Evolutionary conservation across 2,888 invertebrate species (phyloP), one percentile per base, ranked within the genome.

Genomic region (Lumbricus terrestris): DNA sequence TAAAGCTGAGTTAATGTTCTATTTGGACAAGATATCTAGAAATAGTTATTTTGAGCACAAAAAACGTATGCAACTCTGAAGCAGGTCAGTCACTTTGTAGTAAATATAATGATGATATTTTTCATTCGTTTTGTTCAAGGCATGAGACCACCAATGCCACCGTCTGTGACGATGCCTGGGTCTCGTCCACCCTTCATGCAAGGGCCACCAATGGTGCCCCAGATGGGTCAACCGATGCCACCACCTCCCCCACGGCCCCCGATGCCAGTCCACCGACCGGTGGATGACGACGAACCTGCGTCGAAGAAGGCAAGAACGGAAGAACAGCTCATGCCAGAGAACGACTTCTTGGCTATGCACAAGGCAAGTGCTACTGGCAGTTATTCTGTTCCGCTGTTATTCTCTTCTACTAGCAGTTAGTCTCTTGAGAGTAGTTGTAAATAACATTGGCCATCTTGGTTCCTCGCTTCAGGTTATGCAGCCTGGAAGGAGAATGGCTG

Each of bases 301-400:
- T 96, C 85, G 91, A 99, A 99, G 95, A 97, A 98, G 94, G 95
- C 97, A 91, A 96, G 98, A 92, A 98, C 97, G 0, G 99, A 99
- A 95, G 99, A 99, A 94, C 97, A 97, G 88, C 96, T 99, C 18
- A 97, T 99, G 92, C 97, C 98, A 0, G 99, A 99, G 95, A 96
- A 96, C 90, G 96, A 97, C 90, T 98, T 97, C 95, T 92, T 95
- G 89, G 93, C 93, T 34, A 89, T 69, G 54, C 91, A 93, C 90
- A 91, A 90, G 90, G 92, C 88, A 29, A 42, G 88, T 37, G 29
- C 83, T 40, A 34, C 85, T 85, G 33, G 37, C 29, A 13, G 82
- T 40, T 40, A 15, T 40, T 40, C 15, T 6, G 40, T 40, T 40
- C n/a, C n/a, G n/a, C n/a, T n/a, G n/a, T n/a, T 40, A 15, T 15